Conservation (phyloP, 1,140 invertebrate species). For the Drosophila equinoxialis region DNA sequence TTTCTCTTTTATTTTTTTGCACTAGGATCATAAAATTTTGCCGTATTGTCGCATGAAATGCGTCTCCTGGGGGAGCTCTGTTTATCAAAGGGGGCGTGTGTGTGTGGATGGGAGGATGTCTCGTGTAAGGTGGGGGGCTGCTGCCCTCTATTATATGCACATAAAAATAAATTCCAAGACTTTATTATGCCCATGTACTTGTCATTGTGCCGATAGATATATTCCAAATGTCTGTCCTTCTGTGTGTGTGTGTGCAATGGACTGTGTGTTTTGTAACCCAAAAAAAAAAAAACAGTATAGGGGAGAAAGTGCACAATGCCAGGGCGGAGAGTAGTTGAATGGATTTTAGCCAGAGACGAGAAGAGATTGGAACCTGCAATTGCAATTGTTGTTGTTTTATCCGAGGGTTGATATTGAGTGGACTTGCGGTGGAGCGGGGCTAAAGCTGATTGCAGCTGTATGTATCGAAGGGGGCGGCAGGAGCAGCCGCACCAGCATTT, state of each 20-base stretch:
- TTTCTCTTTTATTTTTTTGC: constrained; percentile 43
- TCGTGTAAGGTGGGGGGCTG: neutral
- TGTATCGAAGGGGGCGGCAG: constrained; percentile 3
- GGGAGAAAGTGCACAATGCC: neutral
- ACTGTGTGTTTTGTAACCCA: constrained; percentile 52
- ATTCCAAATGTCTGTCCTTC: neutral
- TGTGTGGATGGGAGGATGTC: neutral
- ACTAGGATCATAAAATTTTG: constrained; percentile 56
- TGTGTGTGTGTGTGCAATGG: constrained; percentile 65
- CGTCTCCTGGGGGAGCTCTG: constrained; percentile 61
- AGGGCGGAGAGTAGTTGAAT: neutral
- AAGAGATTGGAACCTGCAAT: constrained; percentile 40
- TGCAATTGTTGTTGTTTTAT: constrained; percentile 53
- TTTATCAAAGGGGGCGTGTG: constrained; percentile 38
- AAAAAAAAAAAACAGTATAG: constrained; percentile 2
- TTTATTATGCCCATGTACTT: constrained; percentile 80
- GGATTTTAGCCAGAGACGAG: neutral
- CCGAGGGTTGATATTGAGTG: neutral
- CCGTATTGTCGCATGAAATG: constrained; percentile 67
- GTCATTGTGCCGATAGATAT: constrained; percentile 54
- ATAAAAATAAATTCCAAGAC: constrained; percentile 82
- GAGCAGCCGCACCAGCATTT: constrained; percentile 20
- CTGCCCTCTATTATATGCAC: constrained; percentile 75
- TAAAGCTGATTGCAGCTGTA: constrained; percentile 4
- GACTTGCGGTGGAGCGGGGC: neutral